Conservation (phyloP, 2,113 vertebrate genomes). For the Lycaon pictus region DNA sequence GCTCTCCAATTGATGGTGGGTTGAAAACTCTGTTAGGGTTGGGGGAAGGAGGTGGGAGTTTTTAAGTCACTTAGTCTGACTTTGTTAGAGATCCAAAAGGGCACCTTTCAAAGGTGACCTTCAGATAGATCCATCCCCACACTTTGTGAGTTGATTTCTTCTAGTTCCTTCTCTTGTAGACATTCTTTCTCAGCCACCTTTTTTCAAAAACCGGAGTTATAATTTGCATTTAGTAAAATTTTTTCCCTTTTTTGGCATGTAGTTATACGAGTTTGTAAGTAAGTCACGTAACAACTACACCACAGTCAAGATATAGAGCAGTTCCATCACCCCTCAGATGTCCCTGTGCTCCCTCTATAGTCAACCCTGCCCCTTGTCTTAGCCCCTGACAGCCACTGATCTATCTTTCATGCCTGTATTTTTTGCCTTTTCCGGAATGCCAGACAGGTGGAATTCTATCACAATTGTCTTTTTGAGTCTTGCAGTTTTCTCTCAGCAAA, state of each 20-base stretch:
- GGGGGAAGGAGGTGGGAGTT: background rate
- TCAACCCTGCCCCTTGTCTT: background rate
- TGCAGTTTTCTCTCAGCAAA: background rate
- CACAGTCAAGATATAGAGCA: background rate
- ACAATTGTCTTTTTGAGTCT: background rate
- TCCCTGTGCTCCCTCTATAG: rapidly evolving
- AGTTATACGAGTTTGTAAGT: background rate
- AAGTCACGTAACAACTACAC: background rate
- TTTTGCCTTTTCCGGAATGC: background rate
- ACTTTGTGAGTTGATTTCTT: background rate
- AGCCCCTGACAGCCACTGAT: background rate
- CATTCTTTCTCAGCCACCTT: background rate
- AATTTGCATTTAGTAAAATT: background rate
- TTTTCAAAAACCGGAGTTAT: background rate
- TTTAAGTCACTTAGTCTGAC: background rate
- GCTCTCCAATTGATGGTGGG: background rate
- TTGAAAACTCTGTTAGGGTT: background rate
- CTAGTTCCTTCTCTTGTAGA: background rate
- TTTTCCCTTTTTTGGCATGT: background rate
- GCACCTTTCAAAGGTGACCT: background rate
- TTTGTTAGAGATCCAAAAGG: background rate
- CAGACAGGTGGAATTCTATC: background rate
- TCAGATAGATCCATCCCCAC: background rate
- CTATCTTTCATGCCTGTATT: background rate
- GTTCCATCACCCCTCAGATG: background rate